Percentiles rank a stretch among this genome's conserved stretches.
phyloP scores from a whole-genome alignment of 2,113 vertebrate species.

The Gymnogyps californianus region DNA sequence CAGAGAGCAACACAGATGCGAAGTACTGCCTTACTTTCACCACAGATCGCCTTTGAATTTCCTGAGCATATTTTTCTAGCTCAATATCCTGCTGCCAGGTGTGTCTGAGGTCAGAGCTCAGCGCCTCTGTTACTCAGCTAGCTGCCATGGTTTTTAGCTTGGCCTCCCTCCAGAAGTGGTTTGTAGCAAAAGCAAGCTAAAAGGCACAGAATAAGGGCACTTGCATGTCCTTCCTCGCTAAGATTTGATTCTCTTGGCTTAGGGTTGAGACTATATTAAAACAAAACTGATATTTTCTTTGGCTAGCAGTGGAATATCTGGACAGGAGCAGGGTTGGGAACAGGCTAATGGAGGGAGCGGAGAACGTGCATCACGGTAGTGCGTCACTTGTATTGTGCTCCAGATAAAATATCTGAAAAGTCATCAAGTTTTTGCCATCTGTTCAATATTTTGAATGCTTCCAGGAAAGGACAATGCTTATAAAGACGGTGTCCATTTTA shows the following conservation, averaged over 20 bases:
- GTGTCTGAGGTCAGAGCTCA: background rate
- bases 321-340: background rate
- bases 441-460: background rate
- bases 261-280: background rate
- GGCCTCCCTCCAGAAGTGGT: background rate
- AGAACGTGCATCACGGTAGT: background rate
- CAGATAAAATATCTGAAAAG: background rate
- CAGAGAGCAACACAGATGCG: background rate
- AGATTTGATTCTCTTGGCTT: background rate
- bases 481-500: background rate
- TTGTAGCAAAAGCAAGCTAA: background rate
- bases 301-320: background rate
- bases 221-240: background rate
- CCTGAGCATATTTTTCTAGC: background rate
- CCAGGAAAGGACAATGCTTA: background rate
- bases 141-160: background rate
- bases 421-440: background rate
- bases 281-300: background rate
- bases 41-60: background rate
- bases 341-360: background rate
- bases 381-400: background rate
- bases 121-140: background rate
- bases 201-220: background rate
- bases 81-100: background rate
- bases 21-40: background rate